These are phyloP conservation scores for Ruditapes philippinarum DNA, from an alignment of 1,140 invertebrate genomes.

Conservation along the genomic window DNA sequence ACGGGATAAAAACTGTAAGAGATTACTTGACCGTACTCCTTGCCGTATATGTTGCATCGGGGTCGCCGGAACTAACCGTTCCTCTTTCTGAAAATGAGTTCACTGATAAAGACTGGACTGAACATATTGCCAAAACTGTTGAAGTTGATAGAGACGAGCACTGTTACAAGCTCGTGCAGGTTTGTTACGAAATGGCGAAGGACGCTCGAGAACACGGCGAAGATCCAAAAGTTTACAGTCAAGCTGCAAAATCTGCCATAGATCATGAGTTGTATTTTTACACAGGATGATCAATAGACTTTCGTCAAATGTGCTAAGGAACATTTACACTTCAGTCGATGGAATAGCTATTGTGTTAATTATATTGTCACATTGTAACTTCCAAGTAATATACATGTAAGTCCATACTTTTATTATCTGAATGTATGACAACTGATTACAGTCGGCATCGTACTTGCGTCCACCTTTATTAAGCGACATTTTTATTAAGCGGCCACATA, in stretches of 20 bases:
- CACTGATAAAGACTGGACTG: conserved; percentile 23
- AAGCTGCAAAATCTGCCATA: neutral
- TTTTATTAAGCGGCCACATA: too few relatives aligned
- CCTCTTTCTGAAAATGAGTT: neutral
- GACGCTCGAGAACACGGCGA: neutral
- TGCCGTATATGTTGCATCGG: conserved; percentile 39
- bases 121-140: neutral
- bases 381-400: too few relatives aligned
- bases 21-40: conserved; percentile 28
- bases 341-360: too few relatives aligned
- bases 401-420: too few relatives aligned
- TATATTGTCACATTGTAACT: too few relatives aligned
- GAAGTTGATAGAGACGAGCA: conserved; percentile 28
- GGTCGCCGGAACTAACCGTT: conserved; percentile 7
- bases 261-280: neutral
- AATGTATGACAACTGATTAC: too few relatives aligned
- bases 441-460: too few relatives aligned
- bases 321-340: too few relatives aligned
- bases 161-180: conserved; percentile 51
- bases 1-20: conserved; percentile 18
- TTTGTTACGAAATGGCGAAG: conserved; percentile 43
- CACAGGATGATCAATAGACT: too few relatives aligned
- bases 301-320: too few relatives aligned
- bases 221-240: neutral
- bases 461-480: too few relatives aligned